A percentile compares a stretch with the other conserved stretches of the same genome.
These are phyloP conservation scores for Lithobius niger DNA, from an alignment of 1,140 invertebrate genomes.

Conservation along the genomic window DNA sequence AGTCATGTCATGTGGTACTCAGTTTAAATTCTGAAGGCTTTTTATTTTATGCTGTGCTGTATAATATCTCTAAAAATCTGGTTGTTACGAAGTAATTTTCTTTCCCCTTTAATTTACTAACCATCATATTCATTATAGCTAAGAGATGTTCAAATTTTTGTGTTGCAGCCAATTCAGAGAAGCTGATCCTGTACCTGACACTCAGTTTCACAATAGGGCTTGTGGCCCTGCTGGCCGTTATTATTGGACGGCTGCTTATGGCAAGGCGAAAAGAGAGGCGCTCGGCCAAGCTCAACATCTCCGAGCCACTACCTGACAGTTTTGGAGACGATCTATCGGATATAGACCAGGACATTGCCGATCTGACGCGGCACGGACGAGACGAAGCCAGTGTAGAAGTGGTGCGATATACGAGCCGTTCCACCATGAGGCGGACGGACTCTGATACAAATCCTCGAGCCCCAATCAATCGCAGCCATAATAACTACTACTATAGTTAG, in stretches of 20 bases:
- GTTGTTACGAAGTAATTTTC: no score
- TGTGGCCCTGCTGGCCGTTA: slow-evolving; percentile 47
- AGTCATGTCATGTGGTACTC: no score
- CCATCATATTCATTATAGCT: no score
- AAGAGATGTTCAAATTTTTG: no score
- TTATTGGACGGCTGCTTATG: slow-evolving; percentile 48
- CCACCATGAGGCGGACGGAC: slow-evolving; percentile 22
- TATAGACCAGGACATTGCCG: slow-evolving; percentile 49
- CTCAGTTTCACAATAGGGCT: slow-evolving; percentile 52
- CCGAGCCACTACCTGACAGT: slow-evolving; percentile 40
- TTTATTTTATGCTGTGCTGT: no score
- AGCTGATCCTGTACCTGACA: slow-evolving; percentile 59
- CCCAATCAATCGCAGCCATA: slow-evolving; percentile 32
- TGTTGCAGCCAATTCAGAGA: slow-evolving; percentile 56
- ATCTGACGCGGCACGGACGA: slow-evolving; percentile 25
- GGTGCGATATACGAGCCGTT: slow-evolving; percentile 21
- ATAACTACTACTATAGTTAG: slow-evolving; percentile 45
- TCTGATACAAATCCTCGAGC: slow-evolving; percentile 35
- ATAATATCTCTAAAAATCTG: no score
- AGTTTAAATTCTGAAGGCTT: no score
- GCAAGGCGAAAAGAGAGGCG: slow-evolving; percentile 41
- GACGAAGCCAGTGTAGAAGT: slow-evolving; percentile 21
- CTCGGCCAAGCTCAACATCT: slow-evolving; percentile 44
- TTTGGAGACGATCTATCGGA: slow-evolving; percentile 50
- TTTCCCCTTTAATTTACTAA: no score